Base-by-base conservation (phyloP, 2,113 vertebrate genomes). In the Typhlomys cinereus region DNA sequence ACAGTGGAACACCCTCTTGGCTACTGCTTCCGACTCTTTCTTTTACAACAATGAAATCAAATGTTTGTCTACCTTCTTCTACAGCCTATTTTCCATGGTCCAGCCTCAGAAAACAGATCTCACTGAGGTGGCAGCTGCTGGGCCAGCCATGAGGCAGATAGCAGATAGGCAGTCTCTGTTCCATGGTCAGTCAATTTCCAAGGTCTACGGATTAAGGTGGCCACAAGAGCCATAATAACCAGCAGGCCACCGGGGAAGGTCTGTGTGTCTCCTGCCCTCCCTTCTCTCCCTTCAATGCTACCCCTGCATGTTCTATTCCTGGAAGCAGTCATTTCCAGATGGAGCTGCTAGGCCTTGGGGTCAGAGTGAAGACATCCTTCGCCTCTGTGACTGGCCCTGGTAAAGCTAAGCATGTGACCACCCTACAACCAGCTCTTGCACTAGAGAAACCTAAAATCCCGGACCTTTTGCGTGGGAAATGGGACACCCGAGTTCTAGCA, bases 21-120 rank as follows among this genome's bases (percentile, higher is more conserved):
- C 69, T 70, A 10, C 21, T 12, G 67, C 36, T 44, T 39, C 69
- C 27, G 23, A 25, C 39, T 2, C 36, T 12, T 13, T 52, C 50
- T 80, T 92, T 95, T 64, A 17, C 31, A 91, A 67, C 48, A 89
- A 46, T 92, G 1, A 10, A 20, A n/a, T 75, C 31, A n/a, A n/a
- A n/a, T n/a, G 15, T 66, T 41, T 21, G 59, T 27, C 57, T 44
- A 5, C 31, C 44, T 74, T 87, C 20, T 67, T 48, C 44, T 54
- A 2, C 5, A 21, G 41, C 61, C 31, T 36, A 29, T 59, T 86
- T 23, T 57, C 34, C 64, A n/a, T 0, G 15, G 12, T n/a, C 66
- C 25, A 79, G 59, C 25, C 27, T 46, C 78, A 48, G 61, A 50
- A 67, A n/a, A 11, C n/a, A 44, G 83, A 44, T 9, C 59, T 62